Base-by-base conservation (phyloP, 2,888 invertebrate genomes). In the Noctua comes region DNA sequence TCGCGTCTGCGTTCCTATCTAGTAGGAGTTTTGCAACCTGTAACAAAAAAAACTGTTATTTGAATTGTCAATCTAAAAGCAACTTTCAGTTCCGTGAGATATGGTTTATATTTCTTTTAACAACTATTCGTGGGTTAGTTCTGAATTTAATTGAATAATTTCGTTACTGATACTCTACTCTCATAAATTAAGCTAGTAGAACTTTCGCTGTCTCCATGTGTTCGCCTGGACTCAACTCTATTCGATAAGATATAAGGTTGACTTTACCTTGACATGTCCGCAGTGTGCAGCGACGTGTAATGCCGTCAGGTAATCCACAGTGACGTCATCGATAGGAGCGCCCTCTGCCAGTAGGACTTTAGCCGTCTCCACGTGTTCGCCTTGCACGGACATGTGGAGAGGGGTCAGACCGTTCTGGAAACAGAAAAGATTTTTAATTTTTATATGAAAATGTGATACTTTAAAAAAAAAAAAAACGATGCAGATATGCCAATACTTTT, bases 251-350 rank as follows among this genome's bases (percentile, higher is more conserved):
- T 0, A 21, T 59, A 73, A 43, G 43, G n/a, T 66, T 0, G 11
- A 24, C 36, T 21, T 87, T 91, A 97, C 97, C 94, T 97, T 97
- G 51, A 99, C 99, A 93, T 99, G 99, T 13, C 99, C 99, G 91
- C 99, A 99, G 91, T 99, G 99, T 0, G 99, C 99, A 24, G 99
- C 99, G 13, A 99, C 99, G 93, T 99, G 99, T 54, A 99, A 97
- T 2, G 99, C 99, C 0, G 99, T 99, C 91, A 99, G 97, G 95
- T 99, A 99, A 96, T 99, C 99, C 65, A 99, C 99, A 0, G 99
- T 99, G 84, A 99, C 99, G 96, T 99, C 99, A 96, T 99, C 99
- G 71, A 99, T 99, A n/a, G 99, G 99, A 2, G 99, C 99, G 86
- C 99, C 98, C 94, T 99, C 99, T 88, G 98, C 98, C 21, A 99